Conservation (phyloP, 35 echinoderm and acorn worm species). For the Apostichopus californicus region DNA sequence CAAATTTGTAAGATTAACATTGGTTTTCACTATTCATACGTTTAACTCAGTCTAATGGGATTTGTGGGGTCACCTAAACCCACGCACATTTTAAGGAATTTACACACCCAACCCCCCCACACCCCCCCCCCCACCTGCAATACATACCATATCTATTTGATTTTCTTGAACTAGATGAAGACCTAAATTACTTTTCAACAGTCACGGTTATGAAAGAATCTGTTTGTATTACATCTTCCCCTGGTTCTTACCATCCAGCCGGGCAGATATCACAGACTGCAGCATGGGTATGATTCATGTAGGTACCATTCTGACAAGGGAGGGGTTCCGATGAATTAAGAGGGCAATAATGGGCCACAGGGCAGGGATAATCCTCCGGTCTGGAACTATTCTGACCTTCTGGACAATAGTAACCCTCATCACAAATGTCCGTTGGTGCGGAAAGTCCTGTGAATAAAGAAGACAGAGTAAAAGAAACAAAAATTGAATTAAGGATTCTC, state of each 20-base stretch:
- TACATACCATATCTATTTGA: too few relatives aligned
- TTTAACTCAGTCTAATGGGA: too few relatives aligned
- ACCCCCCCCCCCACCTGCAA: too few relatives aligned
- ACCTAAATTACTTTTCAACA: too few relatives aligned
- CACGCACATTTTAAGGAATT: too few relatives aligned
- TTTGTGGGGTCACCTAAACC: too few relatives aligned
- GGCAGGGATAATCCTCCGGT: conserved; percentile 84
- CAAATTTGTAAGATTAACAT: too few relatives aligned
- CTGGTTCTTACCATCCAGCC: conserved; percentile 75
- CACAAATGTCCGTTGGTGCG: conserved; percentile 66
- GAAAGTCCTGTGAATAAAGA: conserved; percentile 53
- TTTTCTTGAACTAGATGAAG: too few relatives aligned
- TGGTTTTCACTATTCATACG: too few relatives aligned
- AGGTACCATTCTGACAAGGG: conserved; percentile 91
- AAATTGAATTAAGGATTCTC: background rate
- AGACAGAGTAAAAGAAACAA: background rate
- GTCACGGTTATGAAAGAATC: too few relatives aligned
- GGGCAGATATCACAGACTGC: conserved; percentile 83
- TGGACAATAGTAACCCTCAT: conserved; percentile 89
- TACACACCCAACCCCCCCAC: too few relatives aligned
- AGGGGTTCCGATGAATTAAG: conserved; percentile 87
- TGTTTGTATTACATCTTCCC: background rate
- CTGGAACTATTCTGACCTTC: conserved; percentile 84
- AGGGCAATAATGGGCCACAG: conserved; percentile 84
- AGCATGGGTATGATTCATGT: conserved; percentile 96